Conservation (phyloP, 2,797 vertebrate genomes). For the Pteropus rufus region DNA sequence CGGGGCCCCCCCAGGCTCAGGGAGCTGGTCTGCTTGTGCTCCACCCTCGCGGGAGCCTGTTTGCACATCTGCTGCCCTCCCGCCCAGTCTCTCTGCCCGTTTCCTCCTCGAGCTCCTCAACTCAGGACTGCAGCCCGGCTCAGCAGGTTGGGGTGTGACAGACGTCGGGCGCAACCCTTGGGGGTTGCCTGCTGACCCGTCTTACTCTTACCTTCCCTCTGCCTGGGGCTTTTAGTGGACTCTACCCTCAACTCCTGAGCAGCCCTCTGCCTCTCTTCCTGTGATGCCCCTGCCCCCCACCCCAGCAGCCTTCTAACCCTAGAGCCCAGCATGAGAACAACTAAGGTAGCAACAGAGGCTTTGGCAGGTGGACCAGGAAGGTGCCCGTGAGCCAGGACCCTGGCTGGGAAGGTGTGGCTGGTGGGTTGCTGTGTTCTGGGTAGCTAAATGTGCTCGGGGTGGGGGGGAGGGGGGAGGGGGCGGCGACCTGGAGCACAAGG, state of each 20-base stretch:
- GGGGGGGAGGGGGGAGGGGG: too few species aligned
- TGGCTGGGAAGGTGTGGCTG: background rate
- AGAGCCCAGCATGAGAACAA: background rate
- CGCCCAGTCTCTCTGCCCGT: too few species aligned
- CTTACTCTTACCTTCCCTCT: accelerated
- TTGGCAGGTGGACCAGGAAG: background rate
- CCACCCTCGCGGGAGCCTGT: too few species aligned
- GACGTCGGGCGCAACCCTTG: too few species aligned
- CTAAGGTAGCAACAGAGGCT: background rate
- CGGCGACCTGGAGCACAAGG: too few species aligned
- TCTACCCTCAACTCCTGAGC: background rate
- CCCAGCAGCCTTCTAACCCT: too few species aligned
- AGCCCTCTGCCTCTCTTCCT: background rate
- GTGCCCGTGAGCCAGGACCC: accelerated
- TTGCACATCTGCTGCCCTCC: background rate
- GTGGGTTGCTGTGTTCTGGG: too few species aligned
- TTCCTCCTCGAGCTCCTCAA: accelerated
- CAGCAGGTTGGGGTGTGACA: background rate
- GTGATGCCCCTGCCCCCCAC: background rate
- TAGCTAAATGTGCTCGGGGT: too few species aligned
- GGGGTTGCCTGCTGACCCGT: background rate
- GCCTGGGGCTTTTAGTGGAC: too few species aligned
- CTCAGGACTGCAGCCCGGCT: accelerated
- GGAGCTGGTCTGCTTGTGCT: too few species aligned
- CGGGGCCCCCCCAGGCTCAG: background rate